phyloP scores from a whole-genome alignment of 2,797 vertebrate species.

The Ceryle rudis region DNA sequence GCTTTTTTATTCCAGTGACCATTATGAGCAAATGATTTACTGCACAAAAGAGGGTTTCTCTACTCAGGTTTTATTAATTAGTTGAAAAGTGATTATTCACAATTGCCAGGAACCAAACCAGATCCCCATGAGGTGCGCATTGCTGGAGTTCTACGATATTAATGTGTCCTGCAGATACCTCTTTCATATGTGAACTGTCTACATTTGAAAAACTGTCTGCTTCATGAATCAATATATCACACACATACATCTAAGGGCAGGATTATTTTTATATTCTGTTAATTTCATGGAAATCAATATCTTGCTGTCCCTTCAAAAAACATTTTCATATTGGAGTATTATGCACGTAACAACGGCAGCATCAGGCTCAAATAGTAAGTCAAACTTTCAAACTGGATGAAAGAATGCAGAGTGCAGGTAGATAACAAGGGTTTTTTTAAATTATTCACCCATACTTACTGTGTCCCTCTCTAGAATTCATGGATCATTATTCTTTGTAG shows the following conservation, averaged over 20 bases:
- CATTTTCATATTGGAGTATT: neutral
- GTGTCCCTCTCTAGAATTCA: conserved; percentile 37
- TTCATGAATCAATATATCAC: neutral
- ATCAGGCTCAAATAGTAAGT: neutral
- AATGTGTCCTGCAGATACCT: neutral
- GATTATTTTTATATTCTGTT: neutral
- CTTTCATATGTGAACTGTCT: neutral
- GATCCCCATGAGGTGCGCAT: neutral
- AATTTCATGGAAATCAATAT: neutral
- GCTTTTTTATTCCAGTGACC: neutral
- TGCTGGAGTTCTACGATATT: neutral
- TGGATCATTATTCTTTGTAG: conserved; percentile 70
- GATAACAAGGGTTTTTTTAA: neutral
- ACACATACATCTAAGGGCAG: neutral
- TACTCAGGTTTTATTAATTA: conserved; percentile 1
- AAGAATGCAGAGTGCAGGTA: neutral
- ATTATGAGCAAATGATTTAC: neutral
- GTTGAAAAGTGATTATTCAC: neutral
- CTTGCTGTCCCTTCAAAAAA: neutral
- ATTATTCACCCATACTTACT: conserved; percentile 22
- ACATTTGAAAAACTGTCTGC: neutral
- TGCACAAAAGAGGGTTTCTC: neutral
- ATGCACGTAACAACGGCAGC: neutral
- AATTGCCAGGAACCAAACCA: neutral
- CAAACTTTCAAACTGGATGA: conserved; percentile 23